Percentiles rank a stretch among this genome's conserved stretches.
Evolutionary conservation across 2,888 invertebrate species (phyloP).

Genomic region (Morpho deidamia): DNA sequence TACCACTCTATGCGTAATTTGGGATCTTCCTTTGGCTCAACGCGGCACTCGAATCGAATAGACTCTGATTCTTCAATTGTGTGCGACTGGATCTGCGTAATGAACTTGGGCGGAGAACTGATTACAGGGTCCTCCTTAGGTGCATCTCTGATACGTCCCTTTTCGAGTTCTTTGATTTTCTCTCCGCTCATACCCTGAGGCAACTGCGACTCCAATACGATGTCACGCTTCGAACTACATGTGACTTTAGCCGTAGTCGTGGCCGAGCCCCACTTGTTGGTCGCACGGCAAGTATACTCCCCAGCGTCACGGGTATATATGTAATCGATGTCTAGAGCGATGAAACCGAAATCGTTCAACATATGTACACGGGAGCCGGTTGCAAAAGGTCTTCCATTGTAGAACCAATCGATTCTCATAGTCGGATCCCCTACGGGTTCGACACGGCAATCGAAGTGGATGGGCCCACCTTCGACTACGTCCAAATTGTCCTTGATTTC

Average conservation of each 20-base stretch:
- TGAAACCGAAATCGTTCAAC: conserved; percentile 98
- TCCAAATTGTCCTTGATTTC: conserved; percentile 90
- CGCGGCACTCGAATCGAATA: conserved; percentile 93
- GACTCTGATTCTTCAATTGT: conserved; percentile 91
- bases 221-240: conserved; percentile 88
- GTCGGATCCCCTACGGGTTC: conserved; percentile 98
- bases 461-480: conserved; percentile 91
- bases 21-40: conserved; percentile 96
- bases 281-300: conserved; percentile 95
- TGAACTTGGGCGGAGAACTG: conserved; percentile 92
- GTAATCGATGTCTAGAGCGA: conserved; percentile 96
- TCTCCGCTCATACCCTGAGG: conserved; percentile 95
- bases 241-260: conserved; percentile 94
- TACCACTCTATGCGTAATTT: conserved; percentile 99
- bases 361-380: conserved; percentile 95
- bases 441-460: conserved; percentile 93
- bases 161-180: conserved; percentile 90
- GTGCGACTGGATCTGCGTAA: conserved; percentile 92
- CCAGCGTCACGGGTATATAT: conserved; percentile 95
- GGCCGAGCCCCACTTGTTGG: conserved; percentile 95
- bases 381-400: conserved; percentile 92
- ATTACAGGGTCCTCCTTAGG: conserved; percentile 90
- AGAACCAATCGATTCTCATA: conserved; percentile 97
- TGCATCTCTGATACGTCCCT: conserved; percentile 83
- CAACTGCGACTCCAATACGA: conserved; percentile 93